phyloP scores from a whole-genome alignment of 2,113 vertebrate genomes.

The Grallaria varia region DNA sequence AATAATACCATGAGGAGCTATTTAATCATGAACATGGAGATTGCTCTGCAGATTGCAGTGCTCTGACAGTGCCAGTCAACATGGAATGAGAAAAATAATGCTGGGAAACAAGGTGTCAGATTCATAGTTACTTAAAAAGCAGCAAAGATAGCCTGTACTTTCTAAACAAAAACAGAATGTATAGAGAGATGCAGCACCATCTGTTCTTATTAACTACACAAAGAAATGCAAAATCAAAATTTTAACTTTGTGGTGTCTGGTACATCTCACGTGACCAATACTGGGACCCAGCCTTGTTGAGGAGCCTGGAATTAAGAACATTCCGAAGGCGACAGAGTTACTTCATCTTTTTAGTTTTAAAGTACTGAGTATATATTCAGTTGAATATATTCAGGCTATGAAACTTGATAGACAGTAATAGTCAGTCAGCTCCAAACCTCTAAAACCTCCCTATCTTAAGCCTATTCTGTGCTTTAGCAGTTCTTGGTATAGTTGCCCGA shows the following conservation, averaged over 20 bases:
- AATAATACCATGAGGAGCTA: background rate
- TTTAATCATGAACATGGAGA: slow-evolving; percentile 38
- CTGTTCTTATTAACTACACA: background rate
- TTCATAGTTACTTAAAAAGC: background rate
- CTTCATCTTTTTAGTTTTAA: background rate
- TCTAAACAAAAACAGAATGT: background rate
- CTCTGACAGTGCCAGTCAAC: slow-evolving; percentile 24
- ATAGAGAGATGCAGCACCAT: background rate
- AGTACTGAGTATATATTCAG: background rate
- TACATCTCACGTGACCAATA: background rate
- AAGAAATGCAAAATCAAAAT: background rate
- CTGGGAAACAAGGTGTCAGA: background rate
- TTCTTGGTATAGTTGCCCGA: background rate
- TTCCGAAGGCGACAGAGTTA: background rate
- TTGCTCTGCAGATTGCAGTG: slow-evolving; percentile 27
- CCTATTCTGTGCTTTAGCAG: background rate
- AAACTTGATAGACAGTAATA: background rate
- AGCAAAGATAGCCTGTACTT: background rate
- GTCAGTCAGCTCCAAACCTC: background rate
- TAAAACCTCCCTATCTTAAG: background rate
- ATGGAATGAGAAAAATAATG: slow-evolving; percentile 21
- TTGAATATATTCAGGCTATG: background rate
- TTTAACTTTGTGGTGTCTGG: background rate
- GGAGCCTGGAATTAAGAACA: background rate
- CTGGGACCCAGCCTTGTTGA: background rate